Conservation (phyloP, 1,140 invertebrate genomes). For the Conus ventricosus region DNA sequence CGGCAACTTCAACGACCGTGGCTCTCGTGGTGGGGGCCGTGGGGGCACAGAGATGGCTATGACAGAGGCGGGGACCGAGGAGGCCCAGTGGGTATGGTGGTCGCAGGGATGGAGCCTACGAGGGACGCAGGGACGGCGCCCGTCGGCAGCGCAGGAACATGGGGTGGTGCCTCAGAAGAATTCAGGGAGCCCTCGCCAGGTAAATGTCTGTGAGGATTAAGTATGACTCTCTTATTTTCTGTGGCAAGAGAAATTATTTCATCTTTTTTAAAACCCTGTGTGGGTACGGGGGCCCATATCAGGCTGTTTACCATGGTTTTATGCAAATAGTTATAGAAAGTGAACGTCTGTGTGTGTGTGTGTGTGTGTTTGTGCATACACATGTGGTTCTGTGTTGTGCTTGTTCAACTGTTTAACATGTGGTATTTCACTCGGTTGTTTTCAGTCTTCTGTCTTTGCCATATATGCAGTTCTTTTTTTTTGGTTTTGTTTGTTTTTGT, state of each 20-base stretch:
- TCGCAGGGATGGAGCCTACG: slow-evolving; percentile 26
- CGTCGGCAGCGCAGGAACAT: slow-evolving; percentile 36
- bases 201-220: slow-evolving; percentile 14
- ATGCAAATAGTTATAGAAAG: background rate
- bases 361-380: too few relatives aligned
- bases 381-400: too few relatives aligned
- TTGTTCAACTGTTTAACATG: too few relatives aligned
- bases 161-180: slow-evolving; percentile 48
- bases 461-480: too few relatives aligned
- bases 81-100: slow-evolving; percentile 41
- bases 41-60: slow-evolving; percentile 31
- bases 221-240: background rate
- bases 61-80: slow-evolving; percentile 35
- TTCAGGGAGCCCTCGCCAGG: slow-evolving; percentile 63
- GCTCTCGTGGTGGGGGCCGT: background rate
- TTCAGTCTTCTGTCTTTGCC: too few relatives aligned
- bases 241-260: background rate
- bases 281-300: too few relatives aligned
- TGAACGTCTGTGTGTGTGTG: too few relatives aligned
- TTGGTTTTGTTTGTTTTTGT: too few relatives aligned
- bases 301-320: background rate
- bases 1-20: slow-evolving; percentile 39
- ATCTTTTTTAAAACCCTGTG: background rate
- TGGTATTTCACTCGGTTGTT: background rate
- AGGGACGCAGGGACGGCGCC: slow-evolving; percentile 31